These are phyloP conservation scores for Buathra laborator DNA, from an alignment of 2,888 invertebrate species.

Conservation along the genomic window DNA sequence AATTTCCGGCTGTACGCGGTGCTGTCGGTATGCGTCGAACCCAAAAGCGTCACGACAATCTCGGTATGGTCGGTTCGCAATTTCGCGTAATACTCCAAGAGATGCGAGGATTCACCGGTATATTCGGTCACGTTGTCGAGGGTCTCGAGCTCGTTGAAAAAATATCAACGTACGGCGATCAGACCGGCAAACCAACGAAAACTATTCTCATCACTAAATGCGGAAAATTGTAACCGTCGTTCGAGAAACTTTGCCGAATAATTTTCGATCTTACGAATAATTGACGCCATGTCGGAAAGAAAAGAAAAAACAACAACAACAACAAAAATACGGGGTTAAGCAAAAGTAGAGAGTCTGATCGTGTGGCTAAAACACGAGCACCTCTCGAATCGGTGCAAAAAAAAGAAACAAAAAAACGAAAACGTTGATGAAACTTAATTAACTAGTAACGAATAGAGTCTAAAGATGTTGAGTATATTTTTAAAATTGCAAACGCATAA, in stretches of 20 bases:
- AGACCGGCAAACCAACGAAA: slow-evolving; percentile 92
- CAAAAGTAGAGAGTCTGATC: slow-evolving; percentile 23
- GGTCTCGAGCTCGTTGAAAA: slow-evolving; percentile 92
- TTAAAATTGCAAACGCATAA: slow-evolving; percentile 81
- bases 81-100: slow-evolving; percentile 93
- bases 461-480: slow-evolving; percentile 84
- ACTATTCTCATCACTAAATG: slow-evolving; percentile 91
- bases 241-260: slow-evolving; percentile 19
- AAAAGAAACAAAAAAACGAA: slow-evolving; percentile 33
- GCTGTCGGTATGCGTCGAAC: slow-evolving; percentile 94
- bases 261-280: not conserved
- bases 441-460: slow-evolving; percentile 81
- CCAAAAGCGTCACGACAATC: slow-evolving; percentile 92
- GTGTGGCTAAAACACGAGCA: slow-evolving; percentile 19
- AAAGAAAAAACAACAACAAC: not conserved
- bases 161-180: slow-evolving; percentile 92
- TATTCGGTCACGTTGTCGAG: slow-evolving; percentile 93
- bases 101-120: slow-evolving; percentile 93
- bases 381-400: slow-evolving; percentile 65
- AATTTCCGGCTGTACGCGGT: slow-evolving; percentile 91
- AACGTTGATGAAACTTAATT: slow-evolving; percentile 76
- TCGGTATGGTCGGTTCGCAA: slow-evolving; percentile 94
- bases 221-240: slow-evolving; percentile 88
- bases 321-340: not conserved
- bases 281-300: not conserved